Base-by-base conservation (phyloP, 2,113 vertebrate genomes). In the Cololabis saira region DNA sequence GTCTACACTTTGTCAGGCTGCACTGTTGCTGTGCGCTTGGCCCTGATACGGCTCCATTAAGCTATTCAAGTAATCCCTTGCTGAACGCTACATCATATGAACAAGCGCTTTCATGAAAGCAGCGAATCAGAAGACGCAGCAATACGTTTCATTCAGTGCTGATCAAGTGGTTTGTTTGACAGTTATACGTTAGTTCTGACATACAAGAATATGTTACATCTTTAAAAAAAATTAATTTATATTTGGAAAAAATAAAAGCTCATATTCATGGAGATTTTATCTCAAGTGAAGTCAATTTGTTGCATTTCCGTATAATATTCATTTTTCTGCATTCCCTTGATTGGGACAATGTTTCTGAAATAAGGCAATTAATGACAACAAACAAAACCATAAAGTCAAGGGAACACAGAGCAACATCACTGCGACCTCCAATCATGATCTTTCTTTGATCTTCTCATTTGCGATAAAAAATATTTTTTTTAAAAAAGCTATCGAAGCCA, bases 401-500 rank as follows among this genome's bases (percentile, higher is more conserved):
- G 61, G 64, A 49, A 74, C 47, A 74, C 21, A 49, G 19, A 67
- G 45, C 15, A 73, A 44, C 54, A 60, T 65, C 11, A 52, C 21
- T 33, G 45, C 3, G 4, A 77, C 68, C 45, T 72, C 57, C 19
- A 64, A 41, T 59, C 58, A 41, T 47, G 18, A 57, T 58, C 60
- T 61, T 17, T 71, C 67, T 81, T 76, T 77, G 64, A 82, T 83
- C 12, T 2, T 71, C 61, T 80, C 49, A 47, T 81, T 77, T 71
- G 67, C 60, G 82, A 79, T 76, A 55, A 63, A 74, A 76, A 49
- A 81, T 5, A n/a, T n/a, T n/a, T n/a, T n/a, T n/a, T n/a, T n/a
- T n/a, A n/a, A 59, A 81, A 37, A 37, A 7, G 6, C 53, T 80
- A 75, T 70, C 47, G 80, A 72, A 83, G n/a, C 63, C 40, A 19